Base-by-base conservation (phyloP, 2,888 invertebrate genomes). In the Sussaba pulchella region DNA sequence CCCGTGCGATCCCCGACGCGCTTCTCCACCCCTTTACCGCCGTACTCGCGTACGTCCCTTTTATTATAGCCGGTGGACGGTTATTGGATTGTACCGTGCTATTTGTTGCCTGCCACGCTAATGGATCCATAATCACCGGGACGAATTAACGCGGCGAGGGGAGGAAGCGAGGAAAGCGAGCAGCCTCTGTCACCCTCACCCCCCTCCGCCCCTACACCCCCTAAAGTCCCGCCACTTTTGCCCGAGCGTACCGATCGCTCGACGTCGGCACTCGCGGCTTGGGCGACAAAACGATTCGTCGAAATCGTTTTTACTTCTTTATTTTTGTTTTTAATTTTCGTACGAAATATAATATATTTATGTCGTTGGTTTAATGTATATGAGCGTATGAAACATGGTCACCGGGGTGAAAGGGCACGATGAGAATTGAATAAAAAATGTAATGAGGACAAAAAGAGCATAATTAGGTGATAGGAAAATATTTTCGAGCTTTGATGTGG, bases 61-160 rank as follows among this genome's bases (percentile, higher is more conserved):
- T 89, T 89, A 89, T 89, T 88, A 88, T 85, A 85, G 85, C 86
- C 86, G 82, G 82, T 77, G 85, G 86, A 89, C 87, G 88, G 89
- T 90, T 90, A 91, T 91, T 91, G 90, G 90, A 91, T 90, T 90
- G 89, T 89, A 88, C 87, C 87, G 86, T 88, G 87, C 89, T 90
- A 91, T 90, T 90, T 90, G 89, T 89, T 88, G 88, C 85, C 86
- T 88, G 87, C 87, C 88, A 88, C 87, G 88, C 89, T 91, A 91
- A 91, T 91, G 91, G 91, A 91, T 90, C 89, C 86, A 87, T 91
- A 91, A 91, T 91, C 90, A 89, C 89, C 89, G 85, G 82, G 86
- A 88, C 88, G 87, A 88, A 89, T 89, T 88, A 89, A 88, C 87
- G 87, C 84, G 82, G 75, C 70, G 71, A 39, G 50, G 72, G 36